These are phyloP conservation scores for Helogale parvula DNA, from an alignment of 2,113 vertebrate species.

Conservation along the genomic window DNA sequence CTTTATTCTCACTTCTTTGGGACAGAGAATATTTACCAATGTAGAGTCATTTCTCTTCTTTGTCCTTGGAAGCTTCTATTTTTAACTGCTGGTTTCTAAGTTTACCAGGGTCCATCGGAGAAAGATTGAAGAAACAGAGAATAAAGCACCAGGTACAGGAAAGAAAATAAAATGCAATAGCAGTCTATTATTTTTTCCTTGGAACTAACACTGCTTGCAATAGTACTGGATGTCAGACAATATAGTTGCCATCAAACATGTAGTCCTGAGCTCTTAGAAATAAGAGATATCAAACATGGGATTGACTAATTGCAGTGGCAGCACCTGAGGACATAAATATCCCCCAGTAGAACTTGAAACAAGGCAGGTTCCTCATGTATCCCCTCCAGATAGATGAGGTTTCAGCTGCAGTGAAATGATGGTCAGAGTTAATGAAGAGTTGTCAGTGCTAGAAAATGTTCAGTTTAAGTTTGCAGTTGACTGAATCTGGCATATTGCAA, in stretches of 20 bases:
- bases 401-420: conserved; percentile 61
- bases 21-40: conserved; percentile 46
- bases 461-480: not conserved
- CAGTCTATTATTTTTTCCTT: conserved; percentile 67
- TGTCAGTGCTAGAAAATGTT: conserved; percentile 27
- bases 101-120: conserved; percentile 68
- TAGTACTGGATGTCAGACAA: conserved; percentile 72
- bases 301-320: conserved; percentile 66
- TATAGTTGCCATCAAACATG: conserved; percentile 71
- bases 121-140: conserved; percentile 55
- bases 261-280: conserved; percentile 60
- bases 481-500: not conserved
- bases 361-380: conserved; percentile 50
- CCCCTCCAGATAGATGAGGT: conserved; percentile 50
- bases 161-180: conserved; percentile 71
- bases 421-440: conserved; percentile 48
- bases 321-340: conserved; percentile 28
- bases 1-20: conserved; percentile 34
- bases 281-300: conserved; percentile 57
- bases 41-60: conserved; percentile 7
- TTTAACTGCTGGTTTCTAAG: conserved; percentile 72
- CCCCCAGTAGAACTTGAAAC: conserved; percentile 14
- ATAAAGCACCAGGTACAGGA: conserved; percentile 61
- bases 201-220: conserved; percentile 72
- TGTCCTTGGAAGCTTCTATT: conserved; percentile 66